phyloP scores from a whole-genome alignment of 2,113 vertebrate species.

The Cheilinus undulatus region DNA sequence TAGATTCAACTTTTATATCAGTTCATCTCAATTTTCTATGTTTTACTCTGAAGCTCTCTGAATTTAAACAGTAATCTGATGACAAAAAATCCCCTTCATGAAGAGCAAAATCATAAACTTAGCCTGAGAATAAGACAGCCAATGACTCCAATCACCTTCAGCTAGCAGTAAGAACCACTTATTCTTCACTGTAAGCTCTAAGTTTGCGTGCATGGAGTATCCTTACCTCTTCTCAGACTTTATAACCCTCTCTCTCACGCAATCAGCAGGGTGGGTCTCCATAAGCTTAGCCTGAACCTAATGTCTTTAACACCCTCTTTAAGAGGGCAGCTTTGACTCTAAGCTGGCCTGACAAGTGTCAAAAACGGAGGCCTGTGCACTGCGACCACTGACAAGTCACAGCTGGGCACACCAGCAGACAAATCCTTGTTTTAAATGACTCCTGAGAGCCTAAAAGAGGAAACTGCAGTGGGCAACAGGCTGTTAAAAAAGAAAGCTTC shows the following conservation, averaged over 20 bases:
- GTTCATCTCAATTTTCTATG: background rate
- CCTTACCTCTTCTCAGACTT: constrained; percentile 30
- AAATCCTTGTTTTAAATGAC: constrained; percentile 31
- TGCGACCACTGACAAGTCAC: constrained; percentile 30
- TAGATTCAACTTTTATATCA: background rate
- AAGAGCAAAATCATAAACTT: background rate
- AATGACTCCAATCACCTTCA: background rate
- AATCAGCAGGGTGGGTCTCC: constrained; percentile 23
- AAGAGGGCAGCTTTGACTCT: constrained; percentile 64
- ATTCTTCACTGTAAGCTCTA: background rate
- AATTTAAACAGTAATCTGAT: background rate
- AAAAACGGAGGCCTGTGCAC: constrained; percentile 48
- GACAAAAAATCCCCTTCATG: too few species aligned
- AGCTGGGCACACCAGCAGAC: constrained; percentile 25
- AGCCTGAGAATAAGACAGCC: background rate
- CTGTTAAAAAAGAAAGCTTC: background rate
- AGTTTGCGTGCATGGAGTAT: background rate
- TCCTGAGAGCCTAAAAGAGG: background rate
- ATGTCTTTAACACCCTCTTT: constrained; percentile 58
- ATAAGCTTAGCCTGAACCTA: constrained; percentile 48
- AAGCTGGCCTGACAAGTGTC: constrained; percentile 64
- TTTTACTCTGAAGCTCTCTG: background rate
- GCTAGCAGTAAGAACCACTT: background rate
- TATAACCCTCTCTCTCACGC: constrained; percentile 24
- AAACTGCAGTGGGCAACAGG: background rate